Percentiles rank a stretch among this genome's conserved stretches.
These are phyloP conservation scores for Lepus townsendii DNA, from an alignment of 2,797 vertebrate genomes.

Conservation along the genomic window DNA sequence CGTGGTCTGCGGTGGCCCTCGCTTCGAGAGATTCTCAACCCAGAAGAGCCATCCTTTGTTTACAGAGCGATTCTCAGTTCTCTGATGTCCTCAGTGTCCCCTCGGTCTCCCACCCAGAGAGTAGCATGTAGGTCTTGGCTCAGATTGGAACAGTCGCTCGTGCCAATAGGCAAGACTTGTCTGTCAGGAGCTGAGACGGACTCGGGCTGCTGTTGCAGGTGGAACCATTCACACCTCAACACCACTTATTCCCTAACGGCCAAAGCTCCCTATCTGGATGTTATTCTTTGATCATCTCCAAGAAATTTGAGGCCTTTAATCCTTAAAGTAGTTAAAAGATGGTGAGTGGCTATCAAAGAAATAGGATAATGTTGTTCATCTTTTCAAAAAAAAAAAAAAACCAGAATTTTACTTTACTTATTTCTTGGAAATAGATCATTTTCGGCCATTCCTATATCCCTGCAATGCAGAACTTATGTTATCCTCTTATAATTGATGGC, in stretches of 20 bases:
- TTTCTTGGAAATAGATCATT: background rate
- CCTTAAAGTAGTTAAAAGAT: background rate
- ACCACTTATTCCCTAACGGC: background rate
- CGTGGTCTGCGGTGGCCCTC: background rate
- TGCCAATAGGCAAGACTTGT: background rate
- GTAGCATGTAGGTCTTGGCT: background rate
- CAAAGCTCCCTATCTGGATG: background rate
- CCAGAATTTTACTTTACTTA: background rate
- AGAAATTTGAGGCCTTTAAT: constrained; percentile 35
- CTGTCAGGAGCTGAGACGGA: background rate
- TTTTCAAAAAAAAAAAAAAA: constrained; percentile 23
- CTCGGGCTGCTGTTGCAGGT: background rate
- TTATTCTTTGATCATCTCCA: background rate
- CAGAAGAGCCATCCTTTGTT: background rate
- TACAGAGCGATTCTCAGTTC: constrained; percentile 4
- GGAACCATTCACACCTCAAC: background rate
- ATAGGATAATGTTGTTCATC: background rate
- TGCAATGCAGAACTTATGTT: background rate
- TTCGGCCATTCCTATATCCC: background rate
- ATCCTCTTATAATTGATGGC: background rate
- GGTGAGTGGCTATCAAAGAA: background rate
- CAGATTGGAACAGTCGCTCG: background rate
- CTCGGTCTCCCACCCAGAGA: background rate
- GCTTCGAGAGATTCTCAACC: background rate
- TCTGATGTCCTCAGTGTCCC: constrained; percentile 30